Evolutionary conservation across 2,888 invertebrate genomes (phyloP).

Genomic region (Elegia similella): DNA sequence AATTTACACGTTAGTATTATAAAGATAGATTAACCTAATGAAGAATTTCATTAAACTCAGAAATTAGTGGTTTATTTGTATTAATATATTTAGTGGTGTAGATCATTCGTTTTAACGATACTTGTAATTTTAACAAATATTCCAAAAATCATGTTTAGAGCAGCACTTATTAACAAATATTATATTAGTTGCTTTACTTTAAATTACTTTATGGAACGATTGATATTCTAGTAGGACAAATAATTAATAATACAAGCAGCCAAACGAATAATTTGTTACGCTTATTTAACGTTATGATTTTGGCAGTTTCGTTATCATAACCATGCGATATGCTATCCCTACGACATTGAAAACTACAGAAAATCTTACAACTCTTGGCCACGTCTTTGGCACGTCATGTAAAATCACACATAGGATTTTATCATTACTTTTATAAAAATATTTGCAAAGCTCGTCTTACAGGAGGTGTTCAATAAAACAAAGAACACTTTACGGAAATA

Average conservation of each 20-base stretch:
- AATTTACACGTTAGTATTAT: conserved; percentile 1
- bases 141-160: background rate
- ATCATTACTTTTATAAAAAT: conserved; percentile 13
- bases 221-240: conserved; percentile 24
- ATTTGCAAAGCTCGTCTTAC: conserved; percentile 17
- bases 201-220: conserved; percentile 12
- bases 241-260: conserved; percentile 14
- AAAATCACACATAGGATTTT: conserved; percentile 16
- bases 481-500: conserved; percentile 16
- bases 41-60: background rate
- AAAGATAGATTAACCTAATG: conserved; percentile 1
- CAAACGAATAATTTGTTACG: conserved; percentile 20
- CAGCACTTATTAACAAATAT: background rate
- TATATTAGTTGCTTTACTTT: background rate
- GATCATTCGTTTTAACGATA: background rate
- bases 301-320: conserved; percentile 50
- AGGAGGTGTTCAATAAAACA: conserved; percentile 13
- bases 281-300: conserved; percentile 32
- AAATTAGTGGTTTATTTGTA: no score
- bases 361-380: conserved; percentile 23
- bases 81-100: background rate
- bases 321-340: conserved; percentile 37
- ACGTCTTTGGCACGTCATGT: conserved; percentile 25
- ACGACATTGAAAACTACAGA: conserved; percentile 34
- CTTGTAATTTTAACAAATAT: background rate